These are phyloP conservation scores for Parotia lawesii DNA, from an alignment of 2,113 vertebrate species.

Conservation along the genomic window DNA sequence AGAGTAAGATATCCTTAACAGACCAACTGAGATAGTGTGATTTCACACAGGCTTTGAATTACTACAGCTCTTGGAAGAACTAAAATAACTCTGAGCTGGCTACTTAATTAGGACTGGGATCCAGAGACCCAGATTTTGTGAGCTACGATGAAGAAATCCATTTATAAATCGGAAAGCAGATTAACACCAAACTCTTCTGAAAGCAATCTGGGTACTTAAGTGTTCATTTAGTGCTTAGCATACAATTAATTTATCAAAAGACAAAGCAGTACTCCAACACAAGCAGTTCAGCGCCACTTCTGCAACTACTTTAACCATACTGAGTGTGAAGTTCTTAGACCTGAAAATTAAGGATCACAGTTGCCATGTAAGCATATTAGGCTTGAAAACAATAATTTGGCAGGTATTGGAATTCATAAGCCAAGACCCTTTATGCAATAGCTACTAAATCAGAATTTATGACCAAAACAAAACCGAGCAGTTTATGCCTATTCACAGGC, in stretches of 20 bases:
- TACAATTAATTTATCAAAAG: not conserved
- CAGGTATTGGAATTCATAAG: not conserved
- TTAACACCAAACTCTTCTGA: fast-evolving
- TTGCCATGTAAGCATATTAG: fast-evolving
- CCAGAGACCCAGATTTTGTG: not conserved
- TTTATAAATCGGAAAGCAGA: not conserved
- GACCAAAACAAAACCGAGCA: not conserved
- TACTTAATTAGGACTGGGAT: not conserved
- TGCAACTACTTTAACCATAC: fast-evolving
- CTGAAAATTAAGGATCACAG: not conserved
- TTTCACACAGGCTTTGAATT: not conserved
- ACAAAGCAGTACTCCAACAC: not conserved
- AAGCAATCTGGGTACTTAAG: not conserved
- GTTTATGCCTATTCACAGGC: too few relatives aligned
- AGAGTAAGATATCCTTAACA: not conserved
- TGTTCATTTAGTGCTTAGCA: not conserved
- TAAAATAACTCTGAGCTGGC: not conserved
- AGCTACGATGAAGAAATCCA: not conserved
- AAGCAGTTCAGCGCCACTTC: not conserved
- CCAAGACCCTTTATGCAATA: fast-evolving
- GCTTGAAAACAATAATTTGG: not conserved
- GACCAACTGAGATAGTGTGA: not conserved
- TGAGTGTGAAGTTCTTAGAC: fast-evolving
- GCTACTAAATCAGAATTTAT: not conserved
- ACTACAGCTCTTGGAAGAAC: not conserved